A percentile compares a stretch with the other conserved stretches of the same genome.
phyloP scores from a whole-genome alignment of 2,797 vertebrate species.

The Pangasius djambal region DNA sequence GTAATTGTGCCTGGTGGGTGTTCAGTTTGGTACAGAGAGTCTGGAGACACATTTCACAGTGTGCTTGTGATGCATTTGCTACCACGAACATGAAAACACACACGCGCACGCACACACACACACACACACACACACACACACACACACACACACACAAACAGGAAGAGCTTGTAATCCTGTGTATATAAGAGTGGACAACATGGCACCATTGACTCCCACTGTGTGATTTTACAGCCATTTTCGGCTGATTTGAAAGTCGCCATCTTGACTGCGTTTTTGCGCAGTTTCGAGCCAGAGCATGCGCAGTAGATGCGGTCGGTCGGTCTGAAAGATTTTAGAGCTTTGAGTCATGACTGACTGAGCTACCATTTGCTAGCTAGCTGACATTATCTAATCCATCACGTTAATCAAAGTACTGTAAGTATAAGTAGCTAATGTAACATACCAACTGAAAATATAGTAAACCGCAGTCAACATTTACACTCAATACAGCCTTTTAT shows the following conservation, averaged over 20 bases:
- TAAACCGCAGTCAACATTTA: background rate
- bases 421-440: background rate
- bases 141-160: background rate
- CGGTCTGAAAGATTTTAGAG: too few relatives aligned
- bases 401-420: too few relatives aligned
- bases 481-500: background rate
- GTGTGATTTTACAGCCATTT: background rate
- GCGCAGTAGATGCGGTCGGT: too few relatives aligned
- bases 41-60: background rate
- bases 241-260: too few relatives aligned
- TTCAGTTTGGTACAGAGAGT: background rate
- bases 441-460: too few relatives aligned
- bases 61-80: background rate
- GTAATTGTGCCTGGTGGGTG: conserved; percentile 14
- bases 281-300: too few relatives aligned
- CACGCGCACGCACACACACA: background rate
- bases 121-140: background rate
- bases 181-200: background rate
- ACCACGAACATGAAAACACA: background rate
- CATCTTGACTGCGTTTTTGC: too few relatives aligned
- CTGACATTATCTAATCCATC: too few relatives aligned
- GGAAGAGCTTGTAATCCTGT: background rate
- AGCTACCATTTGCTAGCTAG: background rate
- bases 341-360: too few relatives aligned
- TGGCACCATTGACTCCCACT: background rate